Percentiles rank a stretch among this genome's conserved stretches.
Conservation (phyloP, 2,113 vertebrate genomes). For the Gallinago media region DNA sequence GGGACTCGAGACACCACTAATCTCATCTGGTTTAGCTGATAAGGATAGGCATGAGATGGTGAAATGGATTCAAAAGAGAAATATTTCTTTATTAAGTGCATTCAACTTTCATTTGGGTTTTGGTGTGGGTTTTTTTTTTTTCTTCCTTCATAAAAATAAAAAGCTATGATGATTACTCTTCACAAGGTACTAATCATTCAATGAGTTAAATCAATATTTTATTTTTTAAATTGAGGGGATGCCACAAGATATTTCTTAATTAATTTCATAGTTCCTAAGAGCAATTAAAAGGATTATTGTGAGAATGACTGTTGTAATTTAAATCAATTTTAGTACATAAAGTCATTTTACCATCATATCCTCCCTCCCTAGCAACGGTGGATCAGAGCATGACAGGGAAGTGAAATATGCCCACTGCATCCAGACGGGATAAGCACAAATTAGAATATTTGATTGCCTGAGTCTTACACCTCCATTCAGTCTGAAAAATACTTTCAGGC, state of each 20-base stretch:
- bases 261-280: slow-evolving; percentile 62
- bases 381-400: slow-evolving; percentile 12
- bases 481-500: not conserved
- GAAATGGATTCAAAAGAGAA: slow-evolving; percentile 19
- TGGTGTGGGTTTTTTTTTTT: not conserved
- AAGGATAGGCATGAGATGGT: not conserved
- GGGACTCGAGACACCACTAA: slow-evolving; percentile 34
- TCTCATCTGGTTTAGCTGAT: slow-evolving; percentile 49
- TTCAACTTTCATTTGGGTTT: not conserved
- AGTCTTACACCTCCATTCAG: not conserved
- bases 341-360: slow-evolving; percentile 4
- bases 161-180: slow-evolving; percentile 11
- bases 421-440: not conserved
- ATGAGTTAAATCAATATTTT: slow-evolving; percentile 63
- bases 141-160: not conserved
- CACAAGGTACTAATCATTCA: slow-evolving; percentile 15
- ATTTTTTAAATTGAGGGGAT: slow-evolving; percentile 58
- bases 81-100: not conserved
- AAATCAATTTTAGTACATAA: slow-evolving; percentile 59
- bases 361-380: slow-evolving; percentile 13
- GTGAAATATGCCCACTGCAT: slow-evolving; percentile 13
- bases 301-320: slow-evolving; percentile 53
- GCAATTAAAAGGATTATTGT: slow-evolving; percentile 63
- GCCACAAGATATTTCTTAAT: slow-evolving; percentile 60
- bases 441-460: not conserved